phyloP scores from a whole-genome alignment of 2,113 vertebrate genomes.

The Acrocephalus arundinaceus region DNA sequence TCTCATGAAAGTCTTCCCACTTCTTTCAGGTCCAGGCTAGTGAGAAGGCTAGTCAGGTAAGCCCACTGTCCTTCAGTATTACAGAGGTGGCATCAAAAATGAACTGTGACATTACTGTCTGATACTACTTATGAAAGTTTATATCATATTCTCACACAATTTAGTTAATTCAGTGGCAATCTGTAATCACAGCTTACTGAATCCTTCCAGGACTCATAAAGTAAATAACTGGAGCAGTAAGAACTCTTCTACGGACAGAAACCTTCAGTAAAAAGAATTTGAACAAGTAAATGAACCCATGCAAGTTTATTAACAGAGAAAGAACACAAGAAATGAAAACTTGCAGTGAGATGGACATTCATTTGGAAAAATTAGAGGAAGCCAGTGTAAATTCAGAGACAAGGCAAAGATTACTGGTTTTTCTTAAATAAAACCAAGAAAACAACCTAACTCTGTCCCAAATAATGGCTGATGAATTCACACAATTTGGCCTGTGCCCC shows the following conservation, averaged over 20 bases:
- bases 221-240: background rate
- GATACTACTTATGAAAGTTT: background rate
- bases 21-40: background rate
- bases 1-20: background rate
- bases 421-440: background rate
- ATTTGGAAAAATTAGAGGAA: background rate
- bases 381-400: background rate
- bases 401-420: background rate
- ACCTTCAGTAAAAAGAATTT: background rate
- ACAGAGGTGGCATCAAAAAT: background rate
- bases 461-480: background rate
- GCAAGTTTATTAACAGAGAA: background rate
- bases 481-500: background rate
- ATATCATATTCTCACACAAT: background rate
- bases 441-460: background rate
- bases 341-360: background rate
- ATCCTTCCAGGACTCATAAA: background rate
- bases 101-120: background rate
- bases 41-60: background rate
- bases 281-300: background rate
- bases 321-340: background rate
- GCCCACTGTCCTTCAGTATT: background rate
- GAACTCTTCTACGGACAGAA: background rate
- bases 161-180: background rate
- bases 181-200: background rate